Percentiles rank a stretch among this genome's conserved stretches.
Conservation (phyloP, 2,888 invertebrate genomes). For the Marronus borbonicus region DNA sequence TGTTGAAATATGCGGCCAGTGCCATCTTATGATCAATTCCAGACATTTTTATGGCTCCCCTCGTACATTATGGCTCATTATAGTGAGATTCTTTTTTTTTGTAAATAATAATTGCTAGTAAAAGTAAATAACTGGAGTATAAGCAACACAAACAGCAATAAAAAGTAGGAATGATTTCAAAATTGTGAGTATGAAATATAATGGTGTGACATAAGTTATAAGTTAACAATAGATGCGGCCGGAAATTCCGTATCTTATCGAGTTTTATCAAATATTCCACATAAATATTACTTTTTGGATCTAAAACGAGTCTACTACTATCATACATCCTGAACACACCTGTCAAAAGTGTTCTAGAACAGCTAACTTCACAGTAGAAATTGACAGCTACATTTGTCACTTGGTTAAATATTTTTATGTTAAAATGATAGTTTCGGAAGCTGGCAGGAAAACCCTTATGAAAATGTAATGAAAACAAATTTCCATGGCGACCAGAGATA, state of each 20-base stretch:
- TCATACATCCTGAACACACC: background rate
- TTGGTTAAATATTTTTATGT: slow-evolving; percentile 41
- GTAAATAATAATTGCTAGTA: background rate
- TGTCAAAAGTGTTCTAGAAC: background rate
- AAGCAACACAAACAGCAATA: background rate
- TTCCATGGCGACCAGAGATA: slow-evolving; percentile 66
- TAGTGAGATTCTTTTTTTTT: background rate
- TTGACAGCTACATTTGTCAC: slow-evolving; percentile 40
- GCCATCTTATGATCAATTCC: too few species aligned
- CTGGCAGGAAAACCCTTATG: slow-evolving; percentile 32
- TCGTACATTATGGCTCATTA: background rate
- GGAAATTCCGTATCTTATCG: too few species aligned
- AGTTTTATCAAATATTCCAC: background rate
- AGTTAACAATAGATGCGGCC: too few species aligned
- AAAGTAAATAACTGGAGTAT: background rate
- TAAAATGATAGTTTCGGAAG: slow-evolving; percentile 47
- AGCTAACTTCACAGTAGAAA: slow-evolving; percentile 35
- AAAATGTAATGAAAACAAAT: slow-evolving; percentile 51
- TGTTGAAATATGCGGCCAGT: too few species aligned
- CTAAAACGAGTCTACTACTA: background rate
- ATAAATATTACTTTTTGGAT: background rate
- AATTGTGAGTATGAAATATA: too few species aligned
- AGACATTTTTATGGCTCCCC: background rate
- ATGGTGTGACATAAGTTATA: too few species aligned
- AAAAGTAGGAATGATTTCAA: too few species aligned